Conservation (phyloP, 2,888 invertebrate genomes). For the Yponomeuta plumbellus region DNA sequence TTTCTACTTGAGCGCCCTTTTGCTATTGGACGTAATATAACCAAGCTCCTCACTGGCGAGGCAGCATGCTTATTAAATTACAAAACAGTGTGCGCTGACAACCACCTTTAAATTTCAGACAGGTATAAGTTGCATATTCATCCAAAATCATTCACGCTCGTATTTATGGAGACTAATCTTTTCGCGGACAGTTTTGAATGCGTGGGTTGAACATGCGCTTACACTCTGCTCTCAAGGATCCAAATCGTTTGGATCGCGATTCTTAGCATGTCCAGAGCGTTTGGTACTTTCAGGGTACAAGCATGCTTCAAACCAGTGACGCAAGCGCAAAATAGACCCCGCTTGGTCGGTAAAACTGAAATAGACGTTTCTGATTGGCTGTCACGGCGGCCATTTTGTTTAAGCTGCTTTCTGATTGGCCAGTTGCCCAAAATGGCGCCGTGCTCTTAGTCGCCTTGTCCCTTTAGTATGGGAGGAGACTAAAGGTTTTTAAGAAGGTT, state of each 20-base stretch:
- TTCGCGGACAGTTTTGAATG: not conserved
- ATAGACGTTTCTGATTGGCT: too few species aligned
- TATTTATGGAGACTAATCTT: not conserved
- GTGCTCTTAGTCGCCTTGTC: too few species aligned
- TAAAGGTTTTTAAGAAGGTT: not conserved
- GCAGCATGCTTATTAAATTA: conserved; percentile 63
- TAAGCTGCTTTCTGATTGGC: too few species aligned
- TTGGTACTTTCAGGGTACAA: not conserved
- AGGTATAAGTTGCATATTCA: not conserved
- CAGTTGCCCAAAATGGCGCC: not conserved
- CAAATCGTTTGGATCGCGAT: not conserved
- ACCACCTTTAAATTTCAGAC: conserved; percentile 23
- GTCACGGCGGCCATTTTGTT: too few species aligned
- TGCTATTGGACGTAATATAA: not conserved
- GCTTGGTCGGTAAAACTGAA: not conserved
- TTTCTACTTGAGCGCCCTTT: not conserved
- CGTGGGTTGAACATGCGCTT: not conserved
- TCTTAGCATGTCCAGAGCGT: not conserved
- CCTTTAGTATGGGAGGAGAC: too few species aligned
- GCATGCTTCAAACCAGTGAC: not conserved
- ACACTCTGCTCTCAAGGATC: not conserved
- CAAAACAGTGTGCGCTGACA: conserved; percentile 72
- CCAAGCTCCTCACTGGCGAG: conserved; percentile 37
- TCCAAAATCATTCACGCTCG: not conserved
- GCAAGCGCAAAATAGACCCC: not conserved